Base-by-base conservation (phyloP, 2,888 invertebrate genomes). In the Drosophila heteroneura region DNA sequence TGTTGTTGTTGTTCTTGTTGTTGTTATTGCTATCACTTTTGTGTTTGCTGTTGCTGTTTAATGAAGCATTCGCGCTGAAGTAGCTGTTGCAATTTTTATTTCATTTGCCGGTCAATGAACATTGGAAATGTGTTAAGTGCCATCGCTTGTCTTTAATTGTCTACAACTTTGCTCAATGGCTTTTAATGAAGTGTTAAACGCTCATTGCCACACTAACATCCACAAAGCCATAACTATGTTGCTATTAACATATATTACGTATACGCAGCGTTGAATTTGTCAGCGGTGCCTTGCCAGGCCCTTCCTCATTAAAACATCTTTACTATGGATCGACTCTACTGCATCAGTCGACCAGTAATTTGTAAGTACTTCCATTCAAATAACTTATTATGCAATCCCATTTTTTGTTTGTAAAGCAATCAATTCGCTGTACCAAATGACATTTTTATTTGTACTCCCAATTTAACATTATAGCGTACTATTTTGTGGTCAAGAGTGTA, bases 101-200 rank as follows among this genome's bases (percentile, higher is more conserved):
- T 85, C 84, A 82, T 85, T 89, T 89, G 84, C 88, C 81, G 86
- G 83, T 89, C 86, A 88, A 91, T 89, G 91, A 87, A 81, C 91
- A 89, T 80, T 81, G 85, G 70, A 81, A 89, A 87, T 87, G 90
- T 89, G 87, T 81, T 91, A 87, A 90, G 89, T 89, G 90, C 76
- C 75, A 51, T 78, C 67, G 79, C 82, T 87, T 84, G 83, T 74
- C 82, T 80, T 83, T 90, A 90, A 90, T 91, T 90, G 91, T 87
- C 83, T 88, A 78, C 89, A 84, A 86, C 76, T 86, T 84, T 82
- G 74, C 79, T 79, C 64, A 81, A 81, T 87, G 81, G 81, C 79
- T 85, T 76, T 87, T 85, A 84, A 87, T 84, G 84, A 84, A 87
- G 87, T 85, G 88, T 79, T 85, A 77, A 88, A 72, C 68, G 74